Conservation (phyloP, 2,113 vertebrate species). For the Hippocampus guttulatus region DNA sequence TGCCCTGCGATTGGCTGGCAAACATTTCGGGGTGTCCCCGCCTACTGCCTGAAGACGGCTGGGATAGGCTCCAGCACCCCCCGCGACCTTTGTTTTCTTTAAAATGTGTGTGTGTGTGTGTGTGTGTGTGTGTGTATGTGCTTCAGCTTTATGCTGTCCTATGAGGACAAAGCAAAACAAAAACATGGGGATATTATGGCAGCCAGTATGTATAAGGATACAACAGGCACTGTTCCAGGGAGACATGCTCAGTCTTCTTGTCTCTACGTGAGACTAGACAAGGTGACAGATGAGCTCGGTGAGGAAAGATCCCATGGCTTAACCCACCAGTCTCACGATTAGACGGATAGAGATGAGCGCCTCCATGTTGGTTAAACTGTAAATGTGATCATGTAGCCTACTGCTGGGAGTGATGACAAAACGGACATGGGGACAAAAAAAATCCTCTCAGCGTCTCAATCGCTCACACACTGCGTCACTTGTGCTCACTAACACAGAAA, state of each 20-base stretch:
- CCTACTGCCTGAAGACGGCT: too few relatives aligned
- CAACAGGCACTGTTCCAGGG: slow-evolving; percentile 50
- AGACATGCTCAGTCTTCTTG: slow-evolving; percentile 34
- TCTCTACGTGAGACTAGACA: slow-evolving; percentile 51
- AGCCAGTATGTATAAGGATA: slow-evolving; percentile 16
- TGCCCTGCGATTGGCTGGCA: too few relatives aligned
- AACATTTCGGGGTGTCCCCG: too few relatives aligned
- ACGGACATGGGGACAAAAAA: slow-evolving; percentile 25
- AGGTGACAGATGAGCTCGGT: slow-evolving; percentile 58
- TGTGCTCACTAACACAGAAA: slow-evolving; percentile 26
- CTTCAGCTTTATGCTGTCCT: too few relatives aligned
- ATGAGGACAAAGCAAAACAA: not conserved
- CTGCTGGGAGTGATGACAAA: slow-evolving; percentile 48
- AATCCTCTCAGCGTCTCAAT: slow-evolving; percentile 13
- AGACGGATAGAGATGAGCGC: slow-evolving; percentile 58
- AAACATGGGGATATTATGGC: slow-evolving; percentile 15
- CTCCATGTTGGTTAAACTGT: slow-evolving; percentile 49
- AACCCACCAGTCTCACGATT: slow-evolving; percentile 39
- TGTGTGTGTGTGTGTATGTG: not conserved
- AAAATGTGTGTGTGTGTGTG: not conserved
- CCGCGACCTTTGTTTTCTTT: too few relatives aligned
- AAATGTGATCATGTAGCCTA: slow-evolving; percentile 45
- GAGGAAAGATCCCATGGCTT: slow-evolving; percentile 47
- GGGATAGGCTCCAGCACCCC: too few relatives aligned
- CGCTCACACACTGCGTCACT: slow-evolving; percentile 17